Conservation (phyloP, 1,140 invertebrate genomes). For the Ectropis grisescens region DNA sequence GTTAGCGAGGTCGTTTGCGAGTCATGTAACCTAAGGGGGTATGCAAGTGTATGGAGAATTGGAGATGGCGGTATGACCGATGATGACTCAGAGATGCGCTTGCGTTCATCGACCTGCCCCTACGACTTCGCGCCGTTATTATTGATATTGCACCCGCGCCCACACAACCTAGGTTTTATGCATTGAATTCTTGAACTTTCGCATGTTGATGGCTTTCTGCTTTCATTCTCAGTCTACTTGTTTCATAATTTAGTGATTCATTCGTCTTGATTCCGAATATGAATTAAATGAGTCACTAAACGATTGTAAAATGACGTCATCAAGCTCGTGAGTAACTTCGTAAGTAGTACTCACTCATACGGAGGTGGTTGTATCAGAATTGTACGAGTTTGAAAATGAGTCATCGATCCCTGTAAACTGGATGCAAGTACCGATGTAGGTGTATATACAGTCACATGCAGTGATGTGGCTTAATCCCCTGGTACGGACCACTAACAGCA, state of each 20-base stretch:
- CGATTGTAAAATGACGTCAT: conserved; percentile 36
- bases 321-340: conserved; percentile 17
- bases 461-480: conserved; percentile 19
- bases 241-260: not conserved
- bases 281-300: conserved; percentile 35
- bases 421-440: conserved; percentile 6
- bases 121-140: conserved; percentile 30
- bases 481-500: conserved; percentile 15
- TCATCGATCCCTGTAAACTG: conserved; percentile 15
- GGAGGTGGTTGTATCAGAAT: conserved; percentile 13
- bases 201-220: too few relatives aligned
- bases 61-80: conserved; percentile 35
- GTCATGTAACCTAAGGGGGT: too few relatives aligned
- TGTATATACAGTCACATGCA: not conserved
- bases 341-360: conserved; percentile 15
- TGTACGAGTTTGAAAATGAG: conserved; percentile 11
- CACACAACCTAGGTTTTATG: too few relatives aligned
- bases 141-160: conserved; percentile 31
- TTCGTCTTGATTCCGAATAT: not conserved
- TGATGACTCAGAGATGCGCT: conserved; percentile 46
- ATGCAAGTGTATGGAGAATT: conserved; percentile 21
- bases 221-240: too few relatives aligned
- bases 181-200: too few relatives aligned
- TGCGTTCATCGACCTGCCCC: conserved; percentile 47
- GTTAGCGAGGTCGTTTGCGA: conserved; percentile 11